Base-by-base conservation (phyloP, 2,888 invertebrate genomes). In the Amphipoea lucens region DNA sequence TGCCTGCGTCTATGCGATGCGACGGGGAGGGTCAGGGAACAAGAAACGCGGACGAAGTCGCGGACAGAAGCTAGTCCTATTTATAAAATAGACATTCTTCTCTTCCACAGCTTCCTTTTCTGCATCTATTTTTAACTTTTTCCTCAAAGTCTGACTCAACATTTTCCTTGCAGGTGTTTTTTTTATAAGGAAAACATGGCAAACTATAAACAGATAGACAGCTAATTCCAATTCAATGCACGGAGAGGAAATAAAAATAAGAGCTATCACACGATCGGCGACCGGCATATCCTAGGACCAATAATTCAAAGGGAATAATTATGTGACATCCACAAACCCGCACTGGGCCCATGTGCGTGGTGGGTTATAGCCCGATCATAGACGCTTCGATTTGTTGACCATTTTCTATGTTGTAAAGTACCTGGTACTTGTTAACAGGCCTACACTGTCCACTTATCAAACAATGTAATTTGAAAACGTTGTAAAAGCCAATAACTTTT, bases 111-210 rank as follows among this genome's bases (percentile, higher is more conserved):
- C 11, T 75, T 57, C 29, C 17, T 72, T 20, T 20, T 17, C 48
- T 9, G 65, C 14, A 60, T 60, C 83, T 83, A 83, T 67, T 77
- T 77, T 51, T 60, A 77, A n/a, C 23, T 51, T 60, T 75, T 66
- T 79, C 63, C 36, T 67, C 14, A 9, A 65, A 23, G 12, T 78
- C 9, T 57, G 60, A 77, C 83, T 36, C 42, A 60, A 57, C n/a
- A 11, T 42, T 48, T 83, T 42, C 57, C n/a, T 75, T 42, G 48
- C 42, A 48, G 40, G 23, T 76, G 51, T 60, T 65, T 60, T 65
- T 60, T 68, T 67, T 76, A 62, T 17, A 60, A 84, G 65, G 81
- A 66, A 79, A 84, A 45, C 17, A 29, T 42, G 20, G 11, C 17
- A 3, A 17, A 4, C 20, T 83, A 48, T 57, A 57, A 78, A 81